These are phyloP conservation scores for Nephrocerus scutellatus DNA, from an alignment of 2,888 invertebrate genomes.

Conservation along the genomic window DNA sequence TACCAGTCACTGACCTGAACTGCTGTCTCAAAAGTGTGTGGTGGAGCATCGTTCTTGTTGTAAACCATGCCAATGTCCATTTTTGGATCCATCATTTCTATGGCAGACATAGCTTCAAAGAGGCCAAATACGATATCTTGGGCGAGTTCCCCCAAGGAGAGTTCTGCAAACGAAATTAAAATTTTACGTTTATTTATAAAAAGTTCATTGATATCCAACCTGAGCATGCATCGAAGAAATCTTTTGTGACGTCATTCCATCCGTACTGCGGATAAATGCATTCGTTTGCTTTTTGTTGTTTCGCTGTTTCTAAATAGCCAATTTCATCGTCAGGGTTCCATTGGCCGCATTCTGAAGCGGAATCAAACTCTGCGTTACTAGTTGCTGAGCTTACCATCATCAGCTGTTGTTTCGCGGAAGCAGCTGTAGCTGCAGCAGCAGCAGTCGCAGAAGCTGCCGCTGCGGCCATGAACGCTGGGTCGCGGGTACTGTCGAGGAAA, in stretches of 20 bases:
- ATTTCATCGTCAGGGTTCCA: too few relatives aligned
- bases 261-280: constrained; percentile 40
- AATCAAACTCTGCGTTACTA: constrained; percentile 15
- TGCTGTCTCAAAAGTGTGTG: constrained; percentile 80
- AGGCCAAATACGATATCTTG: constrained; percentile 88
- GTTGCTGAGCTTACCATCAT: neutral
- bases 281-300: constrained; percentile 24
- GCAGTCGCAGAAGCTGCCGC: constrained; percentile 37
- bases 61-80: constrained; percentile 99
- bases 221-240: constrained; percentile 58
- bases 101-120: constrained; percentile 98
- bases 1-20: constrained; percentile 55
- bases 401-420: constrained; percentile 9
- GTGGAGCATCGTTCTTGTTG: constrained; percentile 77
- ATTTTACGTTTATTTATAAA: neutral
- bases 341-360: constrained; percentile 19
- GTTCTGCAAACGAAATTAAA: constrained; percentile 49
- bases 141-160: constrained; percentile 81
- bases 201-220: constrained; percentile 39
- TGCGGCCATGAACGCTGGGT: constrained; percentile 36
- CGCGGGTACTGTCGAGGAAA: constrained; percentile 26
- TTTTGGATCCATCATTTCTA: constrained; percentile 99
- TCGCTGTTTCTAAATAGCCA: constrained; percentile 19
- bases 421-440: constrained; percentile 29
- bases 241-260: constrained; percentile 49